Evolutionary conservation across 2,888 invertebrate genomes (phyloP), one percentile per base, ranked within the genome.

Genomic region (Heliconius ethilla): DNA sequence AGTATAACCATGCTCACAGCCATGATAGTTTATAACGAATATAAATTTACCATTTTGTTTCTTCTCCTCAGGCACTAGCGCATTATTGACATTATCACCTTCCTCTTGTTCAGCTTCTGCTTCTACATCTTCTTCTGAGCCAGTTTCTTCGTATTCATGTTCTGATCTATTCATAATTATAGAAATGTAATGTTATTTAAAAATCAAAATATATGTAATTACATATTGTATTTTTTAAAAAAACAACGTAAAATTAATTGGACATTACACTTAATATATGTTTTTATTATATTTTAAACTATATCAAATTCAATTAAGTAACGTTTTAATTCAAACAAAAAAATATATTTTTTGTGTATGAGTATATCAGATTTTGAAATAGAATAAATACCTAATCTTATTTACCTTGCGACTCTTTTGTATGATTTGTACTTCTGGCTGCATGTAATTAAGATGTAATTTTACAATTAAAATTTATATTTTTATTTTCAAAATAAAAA

Each of bases 111-210:
- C 95, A 78, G 97, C 91, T 25, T 96, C 95, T 11, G 97, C 91
- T 25, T 96, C 95, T 10, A 96, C 95, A 85, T 97, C 97, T 78
- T 96, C 95, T 85, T 97, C 96, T 15, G 96, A 97, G 74, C 96
- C 96, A 25, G 95, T 96, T 83, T 96, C 97, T 74, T 96, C 94
- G 40, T 93, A 94, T 80, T 94, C 97, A 84, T 96, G 96, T 76
- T 95, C 96, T 51, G 96, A 96, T 85, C 96, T 96, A 81, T 27
- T 15, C 29, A 55, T 70, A 22, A 22, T 22, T 27, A 70, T 51
- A 15, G 13, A 66, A 3, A 22, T 27, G 45, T 11, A 11, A 15
- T 45, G 15, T 45, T 45, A 45, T 45, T 15, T 5, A 5, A 6
- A 45, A 15, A 11, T 45, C 15, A 45, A 45, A 45, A 5, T 15